These are phyloP conservation scores for Drosophila neocordata DNA, from an alignment of 1,140 invertebrate species.

Conservation along the genomic window DNA sequence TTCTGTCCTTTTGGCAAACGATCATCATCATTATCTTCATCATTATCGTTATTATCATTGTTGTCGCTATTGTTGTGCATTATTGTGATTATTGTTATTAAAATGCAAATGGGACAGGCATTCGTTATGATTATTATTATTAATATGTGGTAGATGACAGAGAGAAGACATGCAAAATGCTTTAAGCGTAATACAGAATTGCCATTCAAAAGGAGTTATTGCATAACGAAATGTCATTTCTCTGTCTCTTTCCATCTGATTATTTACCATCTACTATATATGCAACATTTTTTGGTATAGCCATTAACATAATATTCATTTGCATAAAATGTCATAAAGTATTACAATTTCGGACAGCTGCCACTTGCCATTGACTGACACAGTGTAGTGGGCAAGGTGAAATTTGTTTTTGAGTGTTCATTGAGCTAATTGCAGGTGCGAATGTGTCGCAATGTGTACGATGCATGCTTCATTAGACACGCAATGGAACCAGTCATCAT, in stretches of 20 bases:
- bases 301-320: constrained; percentile 81
- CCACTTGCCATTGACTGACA: constrained; percentile 39
- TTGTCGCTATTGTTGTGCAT: constrained; percentile 45
- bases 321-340: constrained; percentile 78
- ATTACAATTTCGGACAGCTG: constrained; percentile 71
- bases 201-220: constrained; percentile 33
- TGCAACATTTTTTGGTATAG: constrained; percentile 45
- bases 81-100: constrained; percentile 78
- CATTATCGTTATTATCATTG: constrained; percentile 43
- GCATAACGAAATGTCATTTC: constrained; percentile 5
- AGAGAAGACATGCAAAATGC: constrained; percentile 64
- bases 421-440: constrained; percentile 74
- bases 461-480: constrained; percentile 51
- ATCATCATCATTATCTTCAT: constrained; percentile 40
- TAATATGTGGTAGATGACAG: constrained; percentile 44
- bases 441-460: constrained; percentile 64
- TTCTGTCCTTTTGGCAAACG: neutral
- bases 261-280: constrained; percentile 2
- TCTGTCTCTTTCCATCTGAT: too few species aligned
- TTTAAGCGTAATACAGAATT: constrained; percentile 50
- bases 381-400: constrained; percentile 3
- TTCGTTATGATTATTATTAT: constrained; percentile 50
- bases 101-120: constrained; percentile 73
- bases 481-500: neutral
- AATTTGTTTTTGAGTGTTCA: constrained; percentile 29